Conservation (phyloP, 1,140 invertebrate species). For the Trichoplusia ni region DNA sequence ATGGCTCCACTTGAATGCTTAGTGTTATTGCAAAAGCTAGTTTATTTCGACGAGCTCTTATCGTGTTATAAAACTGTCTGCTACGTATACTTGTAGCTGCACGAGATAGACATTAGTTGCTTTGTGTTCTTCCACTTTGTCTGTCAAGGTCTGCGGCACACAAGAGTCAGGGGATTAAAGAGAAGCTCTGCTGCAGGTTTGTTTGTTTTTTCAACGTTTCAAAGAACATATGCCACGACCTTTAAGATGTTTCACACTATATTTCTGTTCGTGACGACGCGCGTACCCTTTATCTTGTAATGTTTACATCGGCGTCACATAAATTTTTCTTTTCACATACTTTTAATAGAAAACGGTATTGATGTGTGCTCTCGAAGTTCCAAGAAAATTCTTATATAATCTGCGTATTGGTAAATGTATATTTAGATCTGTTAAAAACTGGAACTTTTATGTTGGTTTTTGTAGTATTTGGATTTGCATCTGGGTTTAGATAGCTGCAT, state of each 20-base stretch:
- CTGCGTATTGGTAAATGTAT: no score
- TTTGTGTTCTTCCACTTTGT: slow-evolving; percentile 2
- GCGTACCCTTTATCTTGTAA: slow-evolving; percentile 7
- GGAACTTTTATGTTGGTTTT: not conserved
- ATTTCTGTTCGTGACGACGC: slow-evolving; percentile 18
- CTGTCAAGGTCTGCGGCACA: slow-evolving; percentile 13
- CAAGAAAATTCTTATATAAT: not conserved
- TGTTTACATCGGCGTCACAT: slow-evolving; percentile 20
- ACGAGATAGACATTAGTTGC: not conserved
- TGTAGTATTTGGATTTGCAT: not conserved
- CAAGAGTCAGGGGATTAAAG: slow-evolving; percentile 25
- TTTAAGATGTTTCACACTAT: slow-evolving; percentile 17
- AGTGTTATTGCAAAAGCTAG: not conserved
- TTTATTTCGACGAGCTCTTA: no score
- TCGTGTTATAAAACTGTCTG: no score
- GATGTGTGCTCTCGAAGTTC: slow-evolving; percentile 6
- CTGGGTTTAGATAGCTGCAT: not conserved
- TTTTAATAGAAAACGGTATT: slow-evolving; percentile 12
- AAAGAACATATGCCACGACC: slow-evolving; percentile 9
- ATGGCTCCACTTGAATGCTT: not conserved
- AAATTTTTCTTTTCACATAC: slow-evolving; percentile 2
- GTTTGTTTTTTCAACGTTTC: slow-evolving; percentile 25
- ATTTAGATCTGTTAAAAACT: no score
- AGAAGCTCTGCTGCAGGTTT: not conserved
- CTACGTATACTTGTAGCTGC: no score